Percentiles rank a stretch among this genome's conserved stretches.
phyloP scores from a whole-genome alignment of 2,888 invertebrate genomes.

The Stenoptilia bipunctidactyla region DNA sequence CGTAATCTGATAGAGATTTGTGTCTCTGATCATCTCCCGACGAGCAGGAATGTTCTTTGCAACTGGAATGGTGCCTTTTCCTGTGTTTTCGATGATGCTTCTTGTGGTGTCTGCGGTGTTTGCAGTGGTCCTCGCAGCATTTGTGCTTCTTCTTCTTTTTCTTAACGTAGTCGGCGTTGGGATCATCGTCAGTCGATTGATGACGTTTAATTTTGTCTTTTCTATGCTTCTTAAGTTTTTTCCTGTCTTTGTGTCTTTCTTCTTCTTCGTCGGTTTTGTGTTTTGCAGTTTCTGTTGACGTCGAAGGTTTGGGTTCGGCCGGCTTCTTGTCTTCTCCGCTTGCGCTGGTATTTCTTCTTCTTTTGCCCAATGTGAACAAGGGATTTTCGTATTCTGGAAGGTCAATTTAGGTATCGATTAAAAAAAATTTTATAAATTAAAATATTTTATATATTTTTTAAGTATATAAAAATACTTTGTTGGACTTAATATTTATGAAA shows the following conservation, averaged over 20 bases:
- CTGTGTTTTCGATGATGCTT: slow-evolving; percentile 85
- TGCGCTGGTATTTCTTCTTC: slow-evolving; percentile 79
- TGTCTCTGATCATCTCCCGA: slow-evolving; percentile 61
- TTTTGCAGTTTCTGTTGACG: slow-evolving; percentile 16
- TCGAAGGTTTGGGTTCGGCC: slow-evolving; percentile 8
- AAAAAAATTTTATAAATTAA: no score
- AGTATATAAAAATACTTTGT: no score
- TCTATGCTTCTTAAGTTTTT: slow-evolving; percentile 77
- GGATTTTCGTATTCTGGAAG: slow-evolving; percentile 87
- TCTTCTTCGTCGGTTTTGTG: slow-evolving; percentile 42
- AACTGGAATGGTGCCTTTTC: slow-evolving; percentile 75
- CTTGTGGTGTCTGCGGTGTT: slow-evolving; percentile 81
- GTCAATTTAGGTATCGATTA: no score
- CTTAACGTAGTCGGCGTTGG: slow-evolving; percentile 61
- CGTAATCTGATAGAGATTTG: slow-evolving; percentile 49
- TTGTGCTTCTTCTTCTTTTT: slow-evolving; percentile 79
- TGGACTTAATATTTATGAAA: no score
- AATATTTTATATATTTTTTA: no score
- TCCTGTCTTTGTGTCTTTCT: slow-evolving; percentile 71
- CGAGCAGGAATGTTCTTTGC: slow-evolving; percentile 61
- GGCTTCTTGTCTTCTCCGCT: slow-evolving; percentile 71
- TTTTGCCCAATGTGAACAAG: slow-evolving; percentile 79
- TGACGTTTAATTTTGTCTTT: slow-evolving; percentile 71
- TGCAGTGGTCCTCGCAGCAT: slow-evolving; percentile 78
- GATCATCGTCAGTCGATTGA: slow-evolving; percentile 54